Evolutionary conservation across 1,140 invertebrate genomes (phyloP).

Genomic region (Drosophila burlai): DNA sequence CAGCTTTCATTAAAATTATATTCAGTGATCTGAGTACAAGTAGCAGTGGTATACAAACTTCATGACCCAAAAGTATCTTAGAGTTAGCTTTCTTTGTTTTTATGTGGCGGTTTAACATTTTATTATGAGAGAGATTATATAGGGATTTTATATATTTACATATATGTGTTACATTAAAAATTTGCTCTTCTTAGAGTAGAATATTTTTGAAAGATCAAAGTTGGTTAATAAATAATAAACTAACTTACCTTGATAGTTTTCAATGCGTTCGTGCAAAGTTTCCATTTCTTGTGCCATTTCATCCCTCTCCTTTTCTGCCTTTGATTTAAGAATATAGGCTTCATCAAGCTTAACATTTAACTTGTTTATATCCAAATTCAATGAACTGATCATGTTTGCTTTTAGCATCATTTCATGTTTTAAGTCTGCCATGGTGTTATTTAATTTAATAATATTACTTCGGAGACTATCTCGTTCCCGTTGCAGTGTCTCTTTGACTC

Average conservation of each 20-base stretch:
- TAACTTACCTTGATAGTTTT: slow-evolving; percentile 61
- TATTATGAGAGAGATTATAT: too few relatives aligned
- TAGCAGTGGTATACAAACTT: too few relatives aligned
- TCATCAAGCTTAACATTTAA: slow-evolving; percentile 68
- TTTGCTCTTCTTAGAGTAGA: too few relatives aligned
- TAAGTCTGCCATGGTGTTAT: slow-evolving; percentile 63
- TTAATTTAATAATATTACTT: slow-evolving; percentile 67
- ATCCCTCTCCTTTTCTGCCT: slow-evolving; percentile 67
- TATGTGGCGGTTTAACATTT: too few relatives aligned
- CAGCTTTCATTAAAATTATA: too few relatives aligned
- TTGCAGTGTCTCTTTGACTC: slow-evolving; percentile 60
- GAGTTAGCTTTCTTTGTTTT: too few relatives aligned
- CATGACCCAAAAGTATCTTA: too few relatives aligned
- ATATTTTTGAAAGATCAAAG: background rate
- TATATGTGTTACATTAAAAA: too few relatives aligned
- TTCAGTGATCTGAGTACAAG: too few relatives aligned
- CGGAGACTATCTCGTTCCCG: slow-evolving; percentile 63
- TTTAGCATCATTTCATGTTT: slow-evolving; percentile 66
- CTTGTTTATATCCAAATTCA: slow-evolving; percentile 70
- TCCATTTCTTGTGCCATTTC: slow-evolving; percentile 75
- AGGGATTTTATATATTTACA: too few relatives aligned
- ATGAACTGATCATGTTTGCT: slow-evolving; percentile 55
- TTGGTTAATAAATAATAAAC: background rate
- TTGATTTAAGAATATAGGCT: slow-evolving; percentile 57
- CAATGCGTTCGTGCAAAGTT: slow-evolving; percentile 61